Evolutionary conservation across 2,113 vertebrate species (phyloP).

Genomic region (Gracilinanus agilis): DNA sequence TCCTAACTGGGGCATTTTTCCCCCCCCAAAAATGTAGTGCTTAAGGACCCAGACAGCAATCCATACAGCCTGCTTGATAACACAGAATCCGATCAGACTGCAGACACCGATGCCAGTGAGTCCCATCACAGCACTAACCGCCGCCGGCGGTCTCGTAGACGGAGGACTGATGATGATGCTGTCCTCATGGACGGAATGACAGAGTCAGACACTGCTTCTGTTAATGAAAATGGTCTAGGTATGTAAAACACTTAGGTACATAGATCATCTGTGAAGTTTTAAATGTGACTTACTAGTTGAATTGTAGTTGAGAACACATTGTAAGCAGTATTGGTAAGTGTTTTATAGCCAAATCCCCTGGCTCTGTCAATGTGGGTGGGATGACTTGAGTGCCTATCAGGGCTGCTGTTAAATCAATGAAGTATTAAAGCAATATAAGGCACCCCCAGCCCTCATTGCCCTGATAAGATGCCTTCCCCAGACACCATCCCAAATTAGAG

Average conservation of each 20-base stretch:
- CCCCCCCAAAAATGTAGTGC: conserved; percentile 84
- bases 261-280: conserved; percentile 35
- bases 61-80: conserved; percentile 94
- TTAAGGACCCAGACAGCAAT: conserved; percentile 93
- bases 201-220: conserved; percentile 96
- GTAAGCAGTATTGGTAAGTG: conserved; percentile 31
- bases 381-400: conserved; percentile 56
- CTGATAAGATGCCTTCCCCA: neutral
- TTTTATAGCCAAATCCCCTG: conserved; percentile 34
- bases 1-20: conserved; percentile 41
- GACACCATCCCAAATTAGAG: neutral
- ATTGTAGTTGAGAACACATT: conserved; percentile 56
- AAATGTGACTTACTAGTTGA: conserved; percentile 26
- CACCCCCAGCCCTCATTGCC: conserved; percentile 18
- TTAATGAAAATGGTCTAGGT: conserved; percentile 98
- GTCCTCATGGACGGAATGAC: conserved; percentile 97
- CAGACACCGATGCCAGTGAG: conserved; percentile 96
- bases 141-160: conserved; percentile 94
- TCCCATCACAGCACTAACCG: conserved; percentile 94
- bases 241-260: conserved; percentile 79
- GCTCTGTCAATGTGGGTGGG: conserved; percentile 18
- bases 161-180: conserved; percentile 96
- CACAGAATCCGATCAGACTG: conserved; percentile 98
- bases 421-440: conserved; percentile 24
- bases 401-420: conserved; percentile 40